These are phyloP conservation scores for Temnothorax nylanderi DNA, from an alignment of 1,140 invertebrate genomes.

Conservation along the genomic window DNA sequence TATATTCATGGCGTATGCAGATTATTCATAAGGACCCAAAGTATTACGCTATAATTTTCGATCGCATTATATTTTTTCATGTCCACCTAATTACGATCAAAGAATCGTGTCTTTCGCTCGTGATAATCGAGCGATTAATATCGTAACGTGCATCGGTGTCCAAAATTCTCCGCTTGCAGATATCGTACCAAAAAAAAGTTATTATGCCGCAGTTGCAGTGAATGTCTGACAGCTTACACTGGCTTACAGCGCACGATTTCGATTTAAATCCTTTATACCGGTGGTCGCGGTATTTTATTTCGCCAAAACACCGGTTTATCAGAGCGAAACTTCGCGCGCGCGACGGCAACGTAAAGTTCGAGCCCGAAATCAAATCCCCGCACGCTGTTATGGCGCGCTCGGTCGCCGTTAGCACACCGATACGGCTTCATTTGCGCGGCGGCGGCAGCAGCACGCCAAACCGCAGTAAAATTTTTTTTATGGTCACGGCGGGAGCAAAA, in stretches of 20 bases:
- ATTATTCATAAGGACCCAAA: constrained; percentile 8
- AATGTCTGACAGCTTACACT: constrained; percentile 1
- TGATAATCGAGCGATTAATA: not conserved
- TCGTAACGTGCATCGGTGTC: not conserved
- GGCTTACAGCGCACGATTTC: not conserved
- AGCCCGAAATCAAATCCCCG: constrained; percentile 52
- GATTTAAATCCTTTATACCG: constrained; percentile 18
- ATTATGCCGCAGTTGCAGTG: not conserved
- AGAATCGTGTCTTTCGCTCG: not conserved
- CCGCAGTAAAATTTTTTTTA: constrained; percentile 60
- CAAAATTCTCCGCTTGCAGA: not conserved
- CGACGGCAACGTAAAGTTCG: constrained; percentile 45
- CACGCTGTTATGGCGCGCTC: constrained; percentile 21
- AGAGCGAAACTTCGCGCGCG: constrained; percentile 17
- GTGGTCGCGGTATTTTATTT: constrained; percentile 34
- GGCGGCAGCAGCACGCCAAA: constrained; percentile 33
- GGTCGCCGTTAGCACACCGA: constrained; percentile 40
- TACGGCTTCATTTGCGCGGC: constrained; percentile 51
- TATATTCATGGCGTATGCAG: constrained; percentile 42
- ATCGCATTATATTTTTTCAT: not conserved
- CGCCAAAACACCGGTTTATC: constrained; percentile 34
- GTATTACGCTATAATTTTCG: not conserved
- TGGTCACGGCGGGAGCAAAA: constrained; percentile 38
- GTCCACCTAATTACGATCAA: not conserved
- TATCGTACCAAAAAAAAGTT: not conserved